phyloP scores from a whole-genome alignment of 2,113 vertebrate species.

The Pterocles orientalis region DNA sequence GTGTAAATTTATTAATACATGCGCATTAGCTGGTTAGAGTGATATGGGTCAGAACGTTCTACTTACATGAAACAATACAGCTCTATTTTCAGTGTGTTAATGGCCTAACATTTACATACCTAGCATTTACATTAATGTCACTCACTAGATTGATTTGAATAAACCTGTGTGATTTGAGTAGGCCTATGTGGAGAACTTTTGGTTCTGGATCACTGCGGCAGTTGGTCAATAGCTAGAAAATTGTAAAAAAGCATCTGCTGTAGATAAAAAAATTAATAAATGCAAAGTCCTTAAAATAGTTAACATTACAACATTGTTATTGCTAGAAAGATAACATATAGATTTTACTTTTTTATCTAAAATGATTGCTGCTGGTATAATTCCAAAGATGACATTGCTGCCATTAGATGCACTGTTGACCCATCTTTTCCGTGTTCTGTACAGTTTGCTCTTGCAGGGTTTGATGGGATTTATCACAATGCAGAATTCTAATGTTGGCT shows the following conservation, averaged over 20 bases:
- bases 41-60: neutral
- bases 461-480: neutral
- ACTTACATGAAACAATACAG: neutral
- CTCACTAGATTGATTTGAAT: neutral
- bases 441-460: neutral
- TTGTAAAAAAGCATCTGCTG: neutral
- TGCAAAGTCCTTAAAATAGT: neutral
- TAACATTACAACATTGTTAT: neutral
- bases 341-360: neutral
- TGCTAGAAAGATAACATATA: neutral
- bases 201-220: neutral
- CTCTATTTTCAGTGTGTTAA: neutral
- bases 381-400: neutral
- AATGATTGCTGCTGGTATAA: neutral
- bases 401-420: neutral
- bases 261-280: neutral
- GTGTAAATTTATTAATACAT: neutral
- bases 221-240: neutral
- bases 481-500: neutral
- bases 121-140: neutral
- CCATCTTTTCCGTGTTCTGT: neutral
- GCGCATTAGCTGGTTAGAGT: neutral
- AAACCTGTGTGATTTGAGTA: neutral
- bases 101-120: neutral
- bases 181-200: neutral